Evolutionary conservation across 2,888 invertebrate genomes (phyloP), one percentile per base, ranked within the genome.

Genomic region (Plemyria rubiginata): DNA sequence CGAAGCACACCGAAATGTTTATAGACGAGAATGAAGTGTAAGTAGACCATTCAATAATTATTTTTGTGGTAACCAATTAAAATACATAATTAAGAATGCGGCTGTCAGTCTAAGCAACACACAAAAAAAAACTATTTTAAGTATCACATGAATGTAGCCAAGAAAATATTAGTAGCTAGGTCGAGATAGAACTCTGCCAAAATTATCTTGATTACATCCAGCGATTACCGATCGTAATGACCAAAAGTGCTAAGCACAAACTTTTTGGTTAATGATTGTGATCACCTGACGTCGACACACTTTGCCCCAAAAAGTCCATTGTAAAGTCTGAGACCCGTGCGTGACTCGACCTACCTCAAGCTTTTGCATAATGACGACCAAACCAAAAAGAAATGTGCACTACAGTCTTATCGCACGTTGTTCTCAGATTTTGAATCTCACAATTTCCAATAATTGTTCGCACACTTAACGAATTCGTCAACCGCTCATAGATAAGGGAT

Each of bases 1-100:
- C 82, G 77, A 86, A 88, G 74, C 76, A 81, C 74, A 84, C 81
- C 85, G 87, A 88, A 77, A 92, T 92, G 92, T 92, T 92, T 80
- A 92, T 92, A 88, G 92, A 92, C 91, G 92, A 92, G 84, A 92
- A 92, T 88, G 92, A 92, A 79, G 88, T 91, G 92, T 92, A 72
- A 92, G 92, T 91, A 68, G 13, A 54, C 15, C 32, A 12, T 32
- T 45, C 11, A 16, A 16, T 45, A 16, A 16, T 45, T 16, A 8
- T 13, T 15, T 15, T 43, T 43, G 13, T n/a, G 41, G 12, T 32
- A 41, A n/a, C 4, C 22, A 22, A 22, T 2, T 3, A 22, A 22
- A 22, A 22, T 1, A 3, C 22, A 2, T 1, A 22, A 22, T 41
- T 13, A 41, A n/a, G n/a, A 41, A 1, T 5, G 32, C 13, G 4